A percentile compares a stretch with the other conserved stretches of the same genome.
Conservation (phyloP, 2,888 invertebrate genomes). For the Drosophila tripunctata region DNA sequence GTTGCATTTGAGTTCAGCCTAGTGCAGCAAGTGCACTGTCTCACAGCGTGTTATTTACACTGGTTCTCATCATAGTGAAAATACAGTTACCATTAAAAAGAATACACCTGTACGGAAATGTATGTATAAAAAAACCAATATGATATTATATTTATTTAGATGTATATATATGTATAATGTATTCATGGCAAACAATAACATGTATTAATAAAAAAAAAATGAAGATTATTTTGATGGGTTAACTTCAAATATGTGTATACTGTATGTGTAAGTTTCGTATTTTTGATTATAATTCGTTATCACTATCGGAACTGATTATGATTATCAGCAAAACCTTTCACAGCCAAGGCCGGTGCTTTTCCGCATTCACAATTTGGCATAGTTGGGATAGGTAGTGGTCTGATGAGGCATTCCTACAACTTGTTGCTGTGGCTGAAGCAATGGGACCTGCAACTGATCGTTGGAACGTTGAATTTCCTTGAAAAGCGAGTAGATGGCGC, state of each 20-base stretch:
- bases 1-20: no score
- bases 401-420: background rate
- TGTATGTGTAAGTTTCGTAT: background rate
- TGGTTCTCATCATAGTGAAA: no score
- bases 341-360: background rate
- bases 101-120: no score
- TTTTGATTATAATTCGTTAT: background rate
- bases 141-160: no score
- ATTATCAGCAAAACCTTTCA: background rate
- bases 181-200: no score
- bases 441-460: conserved; percentile 62
- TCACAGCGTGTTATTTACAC: no score
- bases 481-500: conserved; percentile 72
- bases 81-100: no score
- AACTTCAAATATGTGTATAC: conserved; percentile 18
- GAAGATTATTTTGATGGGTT: no score
- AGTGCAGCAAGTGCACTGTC: no score
- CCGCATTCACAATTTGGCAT: conserved; percentile 67
- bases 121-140: no score
- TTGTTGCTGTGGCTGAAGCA: conserved; percentile 29
- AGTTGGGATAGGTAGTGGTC: conserved; percentile 59
- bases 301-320: background rate
- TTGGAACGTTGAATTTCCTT: conserved; percentile 63
- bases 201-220: no score
- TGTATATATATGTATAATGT: no score